Evolutionary conservation across 1,140 invertebrate genomes (phyloP).

Genomic region (Dendrolimus punctatus): DNA sequence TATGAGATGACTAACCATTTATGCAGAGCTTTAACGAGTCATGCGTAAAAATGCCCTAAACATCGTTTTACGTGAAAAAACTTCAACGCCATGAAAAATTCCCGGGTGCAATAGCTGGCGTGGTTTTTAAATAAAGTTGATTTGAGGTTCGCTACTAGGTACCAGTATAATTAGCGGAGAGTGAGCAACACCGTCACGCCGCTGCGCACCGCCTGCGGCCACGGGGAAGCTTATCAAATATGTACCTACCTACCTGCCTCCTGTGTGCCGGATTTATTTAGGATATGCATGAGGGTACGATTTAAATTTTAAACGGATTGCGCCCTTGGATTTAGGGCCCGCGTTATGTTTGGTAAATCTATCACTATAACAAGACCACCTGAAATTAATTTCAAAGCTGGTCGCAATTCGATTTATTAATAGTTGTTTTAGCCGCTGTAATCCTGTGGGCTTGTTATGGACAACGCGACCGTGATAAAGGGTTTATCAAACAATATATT

Average conservation of each 20-base stretch:
- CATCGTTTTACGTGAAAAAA: too few species aligned
- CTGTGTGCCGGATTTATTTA: slow-evolving; percentile 66
- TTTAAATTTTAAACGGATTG: slow-evolving; percentile 72
- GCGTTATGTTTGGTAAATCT: slow-evolving; percentile 62
- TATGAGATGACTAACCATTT: too few species aligned
- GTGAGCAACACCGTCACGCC: slow-evolving; percentile 36
- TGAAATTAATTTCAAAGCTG: slow-evolving; percentile 49
- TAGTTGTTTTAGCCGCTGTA: slow-evolving; percentile 38
- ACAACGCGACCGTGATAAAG: slow-evolving; percentile 26
- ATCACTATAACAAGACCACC: slow-evolving; percentile 43
- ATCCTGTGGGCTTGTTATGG: slow-evolving; percentile 22
- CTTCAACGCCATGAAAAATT: too few species aligned
- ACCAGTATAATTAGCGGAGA: slow-evolving; percentile 56
- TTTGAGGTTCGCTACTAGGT: slow-evolving; percentile 30
- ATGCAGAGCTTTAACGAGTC: too few species aligned
- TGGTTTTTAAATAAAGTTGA: slow-evolving; percentile 44
- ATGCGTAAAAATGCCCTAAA: too few species aligned
- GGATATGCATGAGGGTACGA: slow-evolving; percentile 69
- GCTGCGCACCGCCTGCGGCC: slow-evolving; percentile 27
- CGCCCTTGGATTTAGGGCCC: slow-evolving; percentile 58
- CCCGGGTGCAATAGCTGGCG: slow-evolving; percentile 15
- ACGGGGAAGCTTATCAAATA: slow-evolving; percentile 65
- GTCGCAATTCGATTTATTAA: slow-evolving; percentile 41
- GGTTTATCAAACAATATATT: slow-evolving; percentile 27
- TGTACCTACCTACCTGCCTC: slow-evolving; percentile 59